Evolutionary conservation across 2,888 invertebrate genomes (phyloP).

Genomic region (Oligia fasciuncula): DNA sequence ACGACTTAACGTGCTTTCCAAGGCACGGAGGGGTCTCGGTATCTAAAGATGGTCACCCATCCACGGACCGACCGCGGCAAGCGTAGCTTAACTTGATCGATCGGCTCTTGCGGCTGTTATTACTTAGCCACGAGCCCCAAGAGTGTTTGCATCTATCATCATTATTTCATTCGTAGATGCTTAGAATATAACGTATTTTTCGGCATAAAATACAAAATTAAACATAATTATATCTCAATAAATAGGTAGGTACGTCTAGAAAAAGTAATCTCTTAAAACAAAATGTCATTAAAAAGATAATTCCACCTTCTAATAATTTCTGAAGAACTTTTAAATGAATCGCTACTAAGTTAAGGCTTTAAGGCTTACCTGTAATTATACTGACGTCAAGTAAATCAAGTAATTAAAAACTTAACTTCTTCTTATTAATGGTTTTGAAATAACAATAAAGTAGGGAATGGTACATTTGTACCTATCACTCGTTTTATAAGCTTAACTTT

Average conservation of each 20-base stretch:
- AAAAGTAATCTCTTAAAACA: conserved; percentile 21
- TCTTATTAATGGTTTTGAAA: conserved; percentile 12
- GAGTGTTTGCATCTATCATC: neutral
- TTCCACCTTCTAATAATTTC: conserved; percentile 13
- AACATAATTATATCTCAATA: neutral
- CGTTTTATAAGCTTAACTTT: conserved; percentile 18
- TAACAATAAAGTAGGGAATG: neutral
- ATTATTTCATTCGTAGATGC: neutral
- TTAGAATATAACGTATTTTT: neutral
- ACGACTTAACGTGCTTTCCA: too few relatives aligned
- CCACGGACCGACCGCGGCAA: too few relatives aligned
- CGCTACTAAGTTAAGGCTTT: conserved; percentile 8
- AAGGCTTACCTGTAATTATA: conserved; percentile 36
- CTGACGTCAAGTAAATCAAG: conserved; percentile 30
- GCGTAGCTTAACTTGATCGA: too few relatives aligned
- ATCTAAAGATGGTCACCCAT: too few relatives aligned
- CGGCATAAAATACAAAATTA: neutral
- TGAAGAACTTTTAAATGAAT: conserved; percentile 20
- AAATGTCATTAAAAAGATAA: conserved; percentile 27
- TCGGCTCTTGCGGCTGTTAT: too few relatives aligned
- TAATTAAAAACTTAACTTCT: conserved; percentile 20
- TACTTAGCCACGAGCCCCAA: too few relatives aligned
- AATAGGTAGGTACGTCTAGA: neutral
- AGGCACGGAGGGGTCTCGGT: too few relatives aligned
- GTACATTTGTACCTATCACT: neutral